Base-by-base conservation (phyloP, 2,797 vertebrate species). In the Sphenodon punctatus region DNA sequence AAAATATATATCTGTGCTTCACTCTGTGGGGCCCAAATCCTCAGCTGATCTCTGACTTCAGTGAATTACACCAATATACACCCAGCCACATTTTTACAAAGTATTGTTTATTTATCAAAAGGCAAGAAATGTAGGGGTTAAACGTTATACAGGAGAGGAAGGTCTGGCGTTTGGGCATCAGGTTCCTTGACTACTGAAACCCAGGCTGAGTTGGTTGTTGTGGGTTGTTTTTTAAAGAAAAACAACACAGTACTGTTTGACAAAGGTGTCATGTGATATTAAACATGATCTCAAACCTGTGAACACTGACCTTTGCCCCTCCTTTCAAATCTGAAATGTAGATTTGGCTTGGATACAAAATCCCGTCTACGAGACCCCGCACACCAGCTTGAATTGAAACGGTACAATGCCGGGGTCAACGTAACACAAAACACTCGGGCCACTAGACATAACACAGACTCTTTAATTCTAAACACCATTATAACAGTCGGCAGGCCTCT, bases 401-500 rank as follows among this genome's bases (percentile, higher is more conserved):
- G 82, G 82, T 92, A 94, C 92, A 95, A 95, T 92, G 92, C 93
- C 36, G 73, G 94, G 94, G 93, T 96, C 94, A 94, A 92, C 93
- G 91, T 96, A 92, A 96, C 96, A 96, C 91, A 93, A 93, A 96
- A 96, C 95, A 88, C 83, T 81, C 64, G 88, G 93, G 91, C 93
- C 93, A 90, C 92, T 96, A 98, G 97, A 97, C 97, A 97, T 97
- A 98, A 98, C 97, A 97, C 95, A 97, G 96, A 97, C 96, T 95
- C 93, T 71, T 91, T 95, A 92, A 94, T 95, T 95, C 95, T 94
- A 88, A 90, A 94, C 80, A 85, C 76, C 41, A 81, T 87, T 70
- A 93, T 93, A 95, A 93, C 94, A 92, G 95, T 93, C 94, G 93
- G 92, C 95, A 94, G 92, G 77, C 92, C 93, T 93, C 87, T 93